Base-by-base conservation (phyloP, 2,113 vertebrate species). In the Syrrhaptes paradoxus region DNA sequence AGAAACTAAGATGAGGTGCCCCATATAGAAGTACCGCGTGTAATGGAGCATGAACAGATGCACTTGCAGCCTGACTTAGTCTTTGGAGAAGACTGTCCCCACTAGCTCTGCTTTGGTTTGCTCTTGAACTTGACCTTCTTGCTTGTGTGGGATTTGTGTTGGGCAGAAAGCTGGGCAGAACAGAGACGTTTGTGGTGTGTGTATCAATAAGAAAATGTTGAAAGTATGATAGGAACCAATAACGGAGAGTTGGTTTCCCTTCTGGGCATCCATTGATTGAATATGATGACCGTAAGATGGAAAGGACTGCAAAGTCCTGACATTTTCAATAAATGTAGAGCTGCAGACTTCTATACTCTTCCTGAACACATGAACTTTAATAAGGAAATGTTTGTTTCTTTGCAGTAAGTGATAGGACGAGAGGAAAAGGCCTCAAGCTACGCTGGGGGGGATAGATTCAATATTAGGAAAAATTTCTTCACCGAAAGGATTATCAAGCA, bases 181-280 rank as follows among this genome's bases (percentile, higher is more conserved):
- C 45, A 76, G 29, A 85, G 20, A 62, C 1, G 0, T 74, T 73
- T 0, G 0, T 74, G 31, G 11, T 57, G 5, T 43, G n/a, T 45
- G 7, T 80, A 19, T 73, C 65, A 80, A n/a, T 54, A 63, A 55
- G 38, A 84, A 89, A 89, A 81, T 28, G 21, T 34, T 51, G 29
- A 4, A 78, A 81, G 52, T 59, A 55, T 25, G 4, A 26, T 55
- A 55, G 38, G 32, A 89, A 65, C 32, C 32, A 57, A 1, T 83
- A 68, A 36, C 0, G 0, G 34, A 63, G 32, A 24, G 4, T 18
- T 89, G 63, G 10, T 80, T 91, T 83, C n/a, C 46, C 9, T 43
- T 85, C 36, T 87, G 54, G 54, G 21, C 22, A 20, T 49, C 65
- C 46, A 48, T 6, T 68, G 73, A 34, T 75, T 65, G 52, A 73